Evolutionary conservation across 2,888 invertebrate species (phyloP), one percentile per base, ranked within the genome.

Genomic region (Eupithecia pulchellata): DNA sequence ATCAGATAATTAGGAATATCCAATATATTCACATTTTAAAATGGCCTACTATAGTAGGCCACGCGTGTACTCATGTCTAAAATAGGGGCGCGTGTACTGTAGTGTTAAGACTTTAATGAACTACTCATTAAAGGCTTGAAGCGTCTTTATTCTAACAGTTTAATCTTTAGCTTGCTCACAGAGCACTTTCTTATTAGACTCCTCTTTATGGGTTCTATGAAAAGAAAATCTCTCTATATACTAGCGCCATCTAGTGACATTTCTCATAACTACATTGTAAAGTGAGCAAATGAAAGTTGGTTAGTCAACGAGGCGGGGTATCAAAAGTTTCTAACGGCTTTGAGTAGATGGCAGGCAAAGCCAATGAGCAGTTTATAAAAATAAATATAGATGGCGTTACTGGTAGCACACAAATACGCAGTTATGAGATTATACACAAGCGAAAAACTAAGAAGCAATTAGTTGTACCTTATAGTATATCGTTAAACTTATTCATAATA

Each of bases 331-430:
- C 61, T 34, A 0, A 6, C 0, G 1, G 25, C 20, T 34, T n/a
- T 8, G 25, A 2, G 9, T 36, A 75, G 75, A 64, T 70, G 75
- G 72, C 75, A 70, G 68, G 66, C 58, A 36, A 65, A 17, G 20
- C 30, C 8, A 65, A 52, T 65, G 9, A 11, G n/a, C n/a, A 47
- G 20, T 20, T 47, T 47, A 20, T 47, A 9, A 47, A 47, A 9
- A 47, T 42, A 42, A 42, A 42, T 1, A 47, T 20, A 20, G 20
- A 20, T 47, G 9, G n/a, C 42, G 9, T n/a, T n/a, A 8, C 20
- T 20, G 42, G 42, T n/a, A 9, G 8, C 0, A 20, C n/a, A n/a
- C n/a, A n/a, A 2, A 47, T 47, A n/a, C 42, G 20, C 20, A 47
- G 30, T 6, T 30, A 6, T 30, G 8, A 6, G 4, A 2, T 6